These are phyloP conservation scores for Diaperis boleti DNA, from an alignment of 2,888 invertebrate species.

Conservation along the genomic window DNA sequence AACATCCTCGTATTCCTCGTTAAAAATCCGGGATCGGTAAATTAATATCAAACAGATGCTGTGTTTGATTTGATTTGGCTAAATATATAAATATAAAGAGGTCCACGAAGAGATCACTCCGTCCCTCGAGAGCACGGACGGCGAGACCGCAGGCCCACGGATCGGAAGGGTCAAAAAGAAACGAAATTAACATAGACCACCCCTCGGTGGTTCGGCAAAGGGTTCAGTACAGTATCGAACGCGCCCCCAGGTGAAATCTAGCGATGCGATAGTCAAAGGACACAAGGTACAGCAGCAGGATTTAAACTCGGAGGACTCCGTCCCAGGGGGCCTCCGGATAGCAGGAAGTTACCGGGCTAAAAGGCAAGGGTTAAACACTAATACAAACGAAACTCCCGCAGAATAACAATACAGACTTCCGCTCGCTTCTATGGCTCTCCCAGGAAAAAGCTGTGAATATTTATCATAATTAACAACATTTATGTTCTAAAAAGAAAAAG, in stretches of 20 bases:
- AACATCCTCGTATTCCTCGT: conserved; percentile 26
- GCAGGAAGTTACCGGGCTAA: conserved; percentile 66
- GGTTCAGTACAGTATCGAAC: conserved; percentile 51
- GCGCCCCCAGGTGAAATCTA: conserved; percentile 48
- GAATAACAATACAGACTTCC: conserved; percentile 67
- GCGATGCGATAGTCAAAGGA: conserved; percentile 56
- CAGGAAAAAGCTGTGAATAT: conserved; percentile 68
- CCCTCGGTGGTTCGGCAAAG: no score
- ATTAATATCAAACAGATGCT: conserved; percentile 45
- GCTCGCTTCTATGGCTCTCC: conserved; percentile 65
- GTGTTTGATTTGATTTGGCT: conserved; percentile 48
- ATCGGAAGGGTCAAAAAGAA: conserved; percentile 47
- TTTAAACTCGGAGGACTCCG: conserved; percentile 61
- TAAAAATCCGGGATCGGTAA: conserved; percentile 41
- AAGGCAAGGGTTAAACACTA: conserved; percentile 68
- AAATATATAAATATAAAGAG: conserved; percentile 47
- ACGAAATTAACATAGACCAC: conserved; percentile 55
- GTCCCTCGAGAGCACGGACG: conserved; percentile 44
- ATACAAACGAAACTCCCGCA: conserved; percentile 65
- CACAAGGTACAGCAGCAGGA: conserved; percentile 58
- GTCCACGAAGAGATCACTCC: conserved; percentile 40
- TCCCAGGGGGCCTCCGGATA: conserved; percentile 65
- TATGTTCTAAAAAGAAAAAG: conserved; percentile 65
- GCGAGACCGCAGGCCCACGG: conserved; percentile 45
- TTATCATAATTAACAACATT: conserved; percentile 69